phyloP scores from a whole-genome alignment of 2,113 vertebrate species.

The Sphaerodactylus townsendi region DNA sequence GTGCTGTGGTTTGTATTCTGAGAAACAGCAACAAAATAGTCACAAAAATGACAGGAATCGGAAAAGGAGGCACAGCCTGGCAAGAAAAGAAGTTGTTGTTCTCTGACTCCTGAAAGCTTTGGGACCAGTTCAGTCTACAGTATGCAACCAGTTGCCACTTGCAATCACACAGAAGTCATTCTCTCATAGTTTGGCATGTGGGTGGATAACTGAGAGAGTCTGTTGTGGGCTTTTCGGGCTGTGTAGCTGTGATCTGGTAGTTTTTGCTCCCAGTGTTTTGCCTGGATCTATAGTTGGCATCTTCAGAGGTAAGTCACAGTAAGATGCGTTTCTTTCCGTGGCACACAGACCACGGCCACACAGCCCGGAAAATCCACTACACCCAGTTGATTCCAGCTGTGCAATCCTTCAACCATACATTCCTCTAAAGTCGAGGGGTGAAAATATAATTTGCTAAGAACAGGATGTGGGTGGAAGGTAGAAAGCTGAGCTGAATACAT shows the following conservation, averaged over 20 bases:
- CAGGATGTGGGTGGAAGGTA: not conserved
- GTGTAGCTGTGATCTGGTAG: too few relatives aligned
- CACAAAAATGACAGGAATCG: not conserved
- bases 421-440: not conserved
- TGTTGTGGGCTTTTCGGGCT: too few relatives aligned
- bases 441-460: not conserved
- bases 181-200: not conserved
- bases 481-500: not conserved
- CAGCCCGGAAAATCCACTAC: too few relatives aligned
- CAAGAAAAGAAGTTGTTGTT: not conserved
- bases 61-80: not conserved
- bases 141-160: not conserved
- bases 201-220: not conserved
- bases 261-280: too few relatives aligned
- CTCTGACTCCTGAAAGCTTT: not conserved
- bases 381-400: too few relatives aligned
- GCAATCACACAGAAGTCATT: not conserved
- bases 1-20: slow-evolving; percentile 62
- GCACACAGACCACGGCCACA: too few relatives aligned
- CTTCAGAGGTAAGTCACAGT: too few relatives aligned
- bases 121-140: not conserved
- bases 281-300: too few relatives aligned
- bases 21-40: slow-evolving; percentile 45
- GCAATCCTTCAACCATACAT: too few relatives aligned
- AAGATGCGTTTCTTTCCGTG: too few relatives aligned